Evolutionary conservation across 2,797 vertebrate species (phyloP).

Genomic region (Haliaeetus vocifer): DNA sequence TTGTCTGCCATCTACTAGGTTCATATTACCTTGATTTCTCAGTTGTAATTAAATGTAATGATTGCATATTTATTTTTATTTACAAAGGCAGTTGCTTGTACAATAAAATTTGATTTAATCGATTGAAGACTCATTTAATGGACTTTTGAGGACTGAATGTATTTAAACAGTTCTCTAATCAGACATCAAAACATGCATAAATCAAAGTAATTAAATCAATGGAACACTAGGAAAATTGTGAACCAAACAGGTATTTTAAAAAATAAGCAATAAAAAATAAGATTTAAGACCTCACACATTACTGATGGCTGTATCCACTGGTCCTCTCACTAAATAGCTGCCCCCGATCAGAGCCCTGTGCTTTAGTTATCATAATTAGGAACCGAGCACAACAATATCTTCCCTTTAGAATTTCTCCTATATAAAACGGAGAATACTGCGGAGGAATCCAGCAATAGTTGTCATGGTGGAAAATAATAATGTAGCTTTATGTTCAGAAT

Average conservation of each 20-base stretch:
- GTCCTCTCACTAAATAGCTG: neutral
- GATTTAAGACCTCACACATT: neutral
- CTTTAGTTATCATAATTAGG: neutral
- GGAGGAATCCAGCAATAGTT: neutral
- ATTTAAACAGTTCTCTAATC: slow-evolving; percentile 44
- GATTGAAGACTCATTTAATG: slow-evolving; percentile 44
- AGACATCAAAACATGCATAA: slow-evolving; percentile 48
- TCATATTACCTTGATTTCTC: slow-evolving; percentile 38
- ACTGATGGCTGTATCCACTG: neutral
- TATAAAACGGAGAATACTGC: neutral
- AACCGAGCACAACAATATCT: neutral
- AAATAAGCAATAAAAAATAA: neutral
- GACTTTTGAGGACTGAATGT: slow-evolving; percentile 19
- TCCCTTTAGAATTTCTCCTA: neutral
- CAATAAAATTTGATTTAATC: slow-evolving; percentile 60
- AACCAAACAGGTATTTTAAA: neutral
- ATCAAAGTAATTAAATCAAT: slow-evolving; percentile 53
- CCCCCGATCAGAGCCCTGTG: neutral
- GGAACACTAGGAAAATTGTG: slow-evolving; percentile 1
- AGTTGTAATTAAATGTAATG: slow-evolving; percentile 51
- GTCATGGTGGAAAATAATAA: neutral
- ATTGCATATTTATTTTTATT: slow-evolving; percentile 53
- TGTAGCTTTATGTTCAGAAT: neutral
- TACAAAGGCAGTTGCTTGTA: slow-evolving; percentile 39
- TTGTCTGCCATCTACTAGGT: slow-evolving; percentile 11